phyloP scores from a whole-genome alignment of 1,140 invertebrate genomes.

The Leptinotarsa texana region DNA sequence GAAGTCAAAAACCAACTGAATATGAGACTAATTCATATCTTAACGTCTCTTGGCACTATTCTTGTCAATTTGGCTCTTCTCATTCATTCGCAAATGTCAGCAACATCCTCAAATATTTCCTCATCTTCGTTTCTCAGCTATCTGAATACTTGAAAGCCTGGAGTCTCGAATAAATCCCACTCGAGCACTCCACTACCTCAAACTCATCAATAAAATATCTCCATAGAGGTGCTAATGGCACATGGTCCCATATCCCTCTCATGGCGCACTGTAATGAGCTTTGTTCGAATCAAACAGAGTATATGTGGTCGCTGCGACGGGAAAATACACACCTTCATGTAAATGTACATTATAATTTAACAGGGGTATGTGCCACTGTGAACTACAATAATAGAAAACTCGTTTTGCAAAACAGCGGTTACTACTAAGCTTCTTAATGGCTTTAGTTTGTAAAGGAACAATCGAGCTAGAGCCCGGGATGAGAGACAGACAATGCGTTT shows the following conservation, averaged over 20 bases:
- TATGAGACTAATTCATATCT: too few relatives aligned
- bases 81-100: too few relatives aligned
- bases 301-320: not conserved
- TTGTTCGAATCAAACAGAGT: not conserved
- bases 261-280: slow-evolving; percentile 5
- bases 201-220: slow-evolving; percentile 5
- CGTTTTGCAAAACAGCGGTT: not conserved
- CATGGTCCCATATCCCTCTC: not conserved
- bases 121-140: not conserved
- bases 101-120: too few relatives aligned
- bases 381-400: not conserved
- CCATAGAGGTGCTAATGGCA: not conserved
- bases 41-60: too few relatives aligned
- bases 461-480: not conserved
- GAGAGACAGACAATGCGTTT: not conserved
- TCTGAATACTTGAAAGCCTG: not conserved
- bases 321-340: not conserved
- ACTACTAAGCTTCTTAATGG: slow-evolving; percentile 6
- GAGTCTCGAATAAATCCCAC: not conserved
- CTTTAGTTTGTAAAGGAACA: not conserved
- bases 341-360: not conserved
- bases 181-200: not conserved
- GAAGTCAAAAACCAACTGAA: too few relatives aligned
- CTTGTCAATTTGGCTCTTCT: too few relatives aligned
- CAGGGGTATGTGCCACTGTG: not conserved